Base-by-base conservation (phyloP, 2,888 invertebrate genomes). In the Margaritifera margaritifera region DNA sequence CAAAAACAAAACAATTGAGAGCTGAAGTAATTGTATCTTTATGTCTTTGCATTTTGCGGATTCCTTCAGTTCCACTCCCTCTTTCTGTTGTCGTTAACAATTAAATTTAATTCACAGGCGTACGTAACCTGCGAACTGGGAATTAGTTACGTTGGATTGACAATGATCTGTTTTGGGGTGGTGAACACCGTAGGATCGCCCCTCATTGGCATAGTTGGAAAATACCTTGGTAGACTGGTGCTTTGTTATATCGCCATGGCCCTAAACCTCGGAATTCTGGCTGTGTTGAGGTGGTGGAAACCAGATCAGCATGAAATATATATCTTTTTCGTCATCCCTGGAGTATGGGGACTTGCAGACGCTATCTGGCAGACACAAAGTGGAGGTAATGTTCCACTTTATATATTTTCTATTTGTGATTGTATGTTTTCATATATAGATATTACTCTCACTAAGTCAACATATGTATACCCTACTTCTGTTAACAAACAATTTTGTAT, bases 71-170 rank as follows among this genome's bases (percentile, higher is more conserved):
- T 15, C 1, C 42, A 15, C 15, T 11, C 15, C 42, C 42, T 42
- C 11, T 42, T 42, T 42, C 42, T 42, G 6, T 50, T 60, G n/a
- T 66, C 20, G 31, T 52, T 54, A 18, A 22, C 19, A n/a, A 51
- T 18, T 60, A n/a, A 58, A n/a, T 51, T 19, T 51, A 15, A 50
- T 64, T 80, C 73, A 57, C 77, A 87, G 87, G 80, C 84, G 0
- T 87, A 82, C 69, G 85, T 87, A 8, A 79, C 81, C 31, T 87
- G 87, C 74, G 80, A 82, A 22, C 71, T 85, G 19, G 86, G 85
- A 11, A 77, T 86, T 8, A 78, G 84, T 54, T 83, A 82, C 62
- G 81, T 87, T 0, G 87, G 87, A 6, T 83, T 82, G 64, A 80
- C 85, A 0, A 84, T 87, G 83, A 78, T 87, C 54, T 84, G 83